Base-by-base conservation (phyloP, 2,888 invertebrate species). In the Stenotaenia linearis region DNA sequence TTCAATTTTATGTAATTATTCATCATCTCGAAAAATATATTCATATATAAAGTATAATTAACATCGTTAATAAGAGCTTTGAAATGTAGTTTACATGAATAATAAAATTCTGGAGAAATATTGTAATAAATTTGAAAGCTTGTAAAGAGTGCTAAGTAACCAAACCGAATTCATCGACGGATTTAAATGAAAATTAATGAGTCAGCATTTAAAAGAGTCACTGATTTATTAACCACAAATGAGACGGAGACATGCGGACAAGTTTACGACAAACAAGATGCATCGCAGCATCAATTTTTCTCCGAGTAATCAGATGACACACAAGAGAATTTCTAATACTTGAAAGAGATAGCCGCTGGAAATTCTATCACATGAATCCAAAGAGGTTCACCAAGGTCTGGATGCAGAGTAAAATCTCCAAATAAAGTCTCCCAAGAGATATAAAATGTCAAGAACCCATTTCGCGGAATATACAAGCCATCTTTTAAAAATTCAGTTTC, bases 381-480 rank as follows among this genome's bases (percentile, higher is more conserved):
- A n/a, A 69, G 69, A 69, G 69, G 69, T 69, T 69, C 69, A 18
- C 25, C 12, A 5, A 69, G 25, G 28, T 69, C 25, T 15, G 28
- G 28, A 56, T 25, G 25, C 69, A 1, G 28, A 69, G 25, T 69
- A 69, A 69, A 50, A 50, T 50, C 50, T 50, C 50, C 50, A 50
- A 50, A 50, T 50, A 50, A 69, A 69, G 25, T 28, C 28, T 69
- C 69, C 69, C 28, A 15, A 28, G 69, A 69, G 28, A 69, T 69
- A 12, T 10, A 69, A 50, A 28, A 69, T 69, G 69, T 69, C 69
- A 69, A 69, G 69, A 69, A 69, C 15, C 69, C 69, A 69, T 69
- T 69, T 69, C 69, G 25, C 25, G 28, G 12, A 69, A n/a, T 10
- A 69, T 28, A 25, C 69, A 25, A 15, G 25, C n/a, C 12, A 50